phyloP scores from a whole-genome alignment of 2,888 invertebrate genomes.

The Hirtodrosophila alboralis region DNA sequence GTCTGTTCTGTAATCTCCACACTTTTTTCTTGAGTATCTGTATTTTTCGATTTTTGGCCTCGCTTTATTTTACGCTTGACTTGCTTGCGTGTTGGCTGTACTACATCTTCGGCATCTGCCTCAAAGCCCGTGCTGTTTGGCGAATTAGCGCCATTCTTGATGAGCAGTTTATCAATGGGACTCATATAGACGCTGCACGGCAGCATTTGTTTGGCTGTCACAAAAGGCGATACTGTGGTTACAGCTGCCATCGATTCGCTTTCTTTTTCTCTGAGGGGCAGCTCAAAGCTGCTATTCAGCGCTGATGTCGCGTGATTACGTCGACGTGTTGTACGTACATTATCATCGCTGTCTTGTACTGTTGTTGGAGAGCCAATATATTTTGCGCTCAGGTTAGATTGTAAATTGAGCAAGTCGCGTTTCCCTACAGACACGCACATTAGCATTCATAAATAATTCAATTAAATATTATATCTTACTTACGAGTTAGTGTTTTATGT shows the following conservation, averaged over 20 bases:
- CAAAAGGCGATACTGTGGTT: conserved; percentile 27
- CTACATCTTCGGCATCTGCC: conserved; percentile 58
- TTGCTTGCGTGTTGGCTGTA: conserved; percentile 25
- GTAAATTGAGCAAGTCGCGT: conserved; percentile 77
- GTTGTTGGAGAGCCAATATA: conserved; percentile 77
- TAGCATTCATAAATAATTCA: conserved; percentile 4
- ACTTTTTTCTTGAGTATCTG: neutral
- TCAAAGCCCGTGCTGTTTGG: conserved; percentile 71
- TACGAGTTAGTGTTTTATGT: conserved; percentile 18
- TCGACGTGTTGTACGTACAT: conserved; percentile 59
- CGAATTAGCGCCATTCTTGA: conserved; percentile 79
- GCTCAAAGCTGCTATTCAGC: conserved; percentile 34
- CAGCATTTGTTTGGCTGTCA: conserved; percentile 1
- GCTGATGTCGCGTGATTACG: conserved; percentile 41
- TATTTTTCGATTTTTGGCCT: conserved; percentile 33
- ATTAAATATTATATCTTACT: conserved; percentile 16
- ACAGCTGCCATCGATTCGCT: conserved; percentile 24
- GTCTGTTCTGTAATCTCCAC: neutral
- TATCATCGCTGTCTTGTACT: conserved; percentile 50
- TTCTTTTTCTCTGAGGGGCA: conserved; percentile 26
- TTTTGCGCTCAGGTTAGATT: conserved; percentile 82
- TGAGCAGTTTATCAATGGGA: conserved; percentile 82
- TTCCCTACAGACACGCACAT: conserved; percentile 45
- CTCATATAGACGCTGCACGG: conserved; percentile 55
- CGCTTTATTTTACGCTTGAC: conserved; percentile 61